These are phyloP conservation scores for Corbicula japonica DNA, from an alignment of 2,888 invertebrate genomes.

Conservation along the genomic window DNA sequence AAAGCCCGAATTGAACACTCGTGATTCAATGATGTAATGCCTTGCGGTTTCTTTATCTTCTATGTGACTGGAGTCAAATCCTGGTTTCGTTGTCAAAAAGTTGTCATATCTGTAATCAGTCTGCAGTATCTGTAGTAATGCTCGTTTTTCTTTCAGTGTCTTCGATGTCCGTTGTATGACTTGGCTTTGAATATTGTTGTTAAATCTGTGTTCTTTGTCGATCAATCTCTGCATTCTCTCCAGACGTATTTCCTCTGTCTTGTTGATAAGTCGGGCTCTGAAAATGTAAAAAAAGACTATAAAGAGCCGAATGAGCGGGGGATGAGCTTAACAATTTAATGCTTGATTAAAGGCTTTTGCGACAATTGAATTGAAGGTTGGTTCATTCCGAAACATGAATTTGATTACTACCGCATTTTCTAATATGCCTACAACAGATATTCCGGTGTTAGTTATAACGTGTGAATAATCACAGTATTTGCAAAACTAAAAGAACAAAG, in stretches of 20 bases:
- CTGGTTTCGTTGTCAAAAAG: constrained; percentile 70
- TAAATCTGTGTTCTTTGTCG: constrained; percentile 62
- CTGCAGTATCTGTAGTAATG: constrained; percentile 62
- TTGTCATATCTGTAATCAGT: constrained; percentile 68
- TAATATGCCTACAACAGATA: too few species aligned
- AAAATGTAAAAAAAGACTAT: too few species aligned
- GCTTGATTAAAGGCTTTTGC: too few species aligned
- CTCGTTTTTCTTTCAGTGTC: constrained; percentile 63
- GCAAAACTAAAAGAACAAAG: too few species aligned
- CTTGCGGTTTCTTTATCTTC: constrained; percentile 60
- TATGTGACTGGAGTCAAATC: constrained; percentile 61
- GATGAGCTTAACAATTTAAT: too few species aligned
- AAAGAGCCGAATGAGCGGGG: too few species aligned
- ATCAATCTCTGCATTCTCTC: constrained; percentile 60
- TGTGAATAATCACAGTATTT: too few species aligned
- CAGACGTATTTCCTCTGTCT: constrained; percentile 58
- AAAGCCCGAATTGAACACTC: constrained; percentile 70
- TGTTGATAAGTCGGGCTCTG: constrained; percentile 66
- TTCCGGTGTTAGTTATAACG: too few species aligned
- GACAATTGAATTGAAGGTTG: too few species aligned
- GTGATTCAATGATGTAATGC: constrained; percentile 68
- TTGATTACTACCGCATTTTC: too few species aligned
- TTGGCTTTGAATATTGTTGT: constrained; percentile 51
- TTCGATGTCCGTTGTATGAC: constrained; percentile 66
- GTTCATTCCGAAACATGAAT: too few species aligned